Percentiles rank a stretch among this genome's conserved stretches.
These are phyloP conservation scores for Brachyrhaphis roseni DNA, from an alignment of 2,797 vertebrate species.

Conservation along the genomic window DNA sequence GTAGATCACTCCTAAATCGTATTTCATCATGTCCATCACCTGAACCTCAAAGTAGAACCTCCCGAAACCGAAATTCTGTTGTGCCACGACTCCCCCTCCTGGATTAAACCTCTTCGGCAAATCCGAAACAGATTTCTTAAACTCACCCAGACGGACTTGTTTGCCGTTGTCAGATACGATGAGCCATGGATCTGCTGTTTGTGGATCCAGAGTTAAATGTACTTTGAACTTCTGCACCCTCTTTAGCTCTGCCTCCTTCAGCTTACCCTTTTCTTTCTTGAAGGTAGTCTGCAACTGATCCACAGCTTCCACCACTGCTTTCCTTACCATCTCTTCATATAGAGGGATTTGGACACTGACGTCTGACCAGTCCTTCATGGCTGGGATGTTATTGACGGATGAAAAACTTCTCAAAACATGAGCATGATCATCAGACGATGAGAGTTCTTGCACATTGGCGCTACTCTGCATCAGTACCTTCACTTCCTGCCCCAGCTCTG, in stretches of 20 bases:
- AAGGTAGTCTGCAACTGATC: not conserved
- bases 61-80: not conserved
- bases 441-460: not conserved
- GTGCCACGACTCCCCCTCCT: not conserved
- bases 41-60: not conserved
- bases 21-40: not conserved
- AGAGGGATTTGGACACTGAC: not conserved
- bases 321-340: not conserved
- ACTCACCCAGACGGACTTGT: not conserved
- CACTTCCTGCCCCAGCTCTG: not conserved
- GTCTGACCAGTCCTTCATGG: not conserved
- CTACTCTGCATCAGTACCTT: not conserved
- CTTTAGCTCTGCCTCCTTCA: not conserved
- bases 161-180: not conserved
- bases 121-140: not conserved
- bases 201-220: not conserved
- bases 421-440: constrained; percentile 3
- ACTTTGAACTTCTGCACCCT: not conserved
- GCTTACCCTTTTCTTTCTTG: not conserved
- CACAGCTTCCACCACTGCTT: not conserved
- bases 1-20: not conserved
- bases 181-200: not conserved
- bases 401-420: constrained; percentile 10
- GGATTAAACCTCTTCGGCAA: not conserved
- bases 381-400: not conserved